Conservation (phyloP, 2,888 invertebrate species). For the Axea sp. region DNA sequence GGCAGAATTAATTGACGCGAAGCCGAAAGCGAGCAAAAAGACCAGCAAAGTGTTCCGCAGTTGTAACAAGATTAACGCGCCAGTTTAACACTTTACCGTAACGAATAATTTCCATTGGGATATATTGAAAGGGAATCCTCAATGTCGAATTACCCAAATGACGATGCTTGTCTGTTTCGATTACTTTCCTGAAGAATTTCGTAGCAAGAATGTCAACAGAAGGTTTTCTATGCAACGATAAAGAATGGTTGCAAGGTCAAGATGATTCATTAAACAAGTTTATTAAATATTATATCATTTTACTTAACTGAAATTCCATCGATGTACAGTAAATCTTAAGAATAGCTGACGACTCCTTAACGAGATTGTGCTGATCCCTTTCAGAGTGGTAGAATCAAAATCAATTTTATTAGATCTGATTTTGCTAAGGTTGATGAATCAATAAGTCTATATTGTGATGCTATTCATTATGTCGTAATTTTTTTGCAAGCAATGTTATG, state of each 20-base stretch:
- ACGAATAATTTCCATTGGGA: conserved; percentile 25
- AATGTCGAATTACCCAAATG: conserved; percentile 14
- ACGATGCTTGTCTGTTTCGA: neutral
- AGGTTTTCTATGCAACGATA: neutral
- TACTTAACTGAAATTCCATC: conserved; percentile 7
- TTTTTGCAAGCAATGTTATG: too few species aligned
- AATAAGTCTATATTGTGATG: too few species aligned
- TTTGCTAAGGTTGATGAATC: too few species aligned
- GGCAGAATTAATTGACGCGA: conserved; percentile 42
- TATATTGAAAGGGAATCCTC: conserved; percentile 24
- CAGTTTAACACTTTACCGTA: conserved; percentile 30
- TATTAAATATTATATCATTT: conserved; percentile 7
- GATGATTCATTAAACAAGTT: conserved; percentile 1
- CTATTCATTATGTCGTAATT: too few species aligned
- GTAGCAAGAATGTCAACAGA: neutral
- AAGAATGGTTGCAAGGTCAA: neutral
- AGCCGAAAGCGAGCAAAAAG: conserved; percentile 29
- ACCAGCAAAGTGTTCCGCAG: conserved; percentile 27
- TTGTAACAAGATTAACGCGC: conserved; percentile 33
- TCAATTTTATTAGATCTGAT: conserved; percentile 2
- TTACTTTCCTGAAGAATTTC: neutral
- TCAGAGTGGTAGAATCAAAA: neutral
- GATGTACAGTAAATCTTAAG: conserved; percentile 4
- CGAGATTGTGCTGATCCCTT: conserved; percentile 1
- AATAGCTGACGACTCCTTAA: neutral